Conservation (phyloP, 2,797 vertebrate species). For the Cirrhinus mrigala region DNA sequence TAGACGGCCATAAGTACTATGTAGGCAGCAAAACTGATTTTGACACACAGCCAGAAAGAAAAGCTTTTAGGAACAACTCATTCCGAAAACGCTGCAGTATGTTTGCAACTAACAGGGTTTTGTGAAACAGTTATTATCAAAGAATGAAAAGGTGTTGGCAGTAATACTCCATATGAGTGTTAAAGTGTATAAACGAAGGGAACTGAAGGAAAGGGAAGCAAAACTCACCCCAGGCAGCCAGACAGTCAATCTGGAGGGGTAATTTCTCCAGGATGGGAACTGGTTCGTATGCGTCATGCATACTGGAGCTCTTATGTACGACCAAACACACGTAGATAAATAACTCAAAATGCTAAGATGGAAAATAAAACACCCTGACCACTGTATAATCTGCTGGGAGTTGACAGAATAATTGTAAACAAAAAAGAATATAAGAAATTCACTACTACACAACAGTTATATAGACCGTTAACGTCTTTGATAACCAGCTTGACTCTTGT, state of each 20-base stretch:
- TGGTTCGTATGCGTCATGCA: conserved; percentile 96
- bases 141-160: not conserved
- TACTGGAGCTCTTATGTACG: conserved; percentile 65
- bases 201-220: not conserved
- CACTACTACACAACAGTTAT: not conserved
- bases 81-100: not conserved
- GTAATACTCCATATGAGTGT: not conserved
- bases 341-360: not conserved
- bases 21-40: not conserved
- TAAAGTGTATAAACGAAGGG: not conserved
- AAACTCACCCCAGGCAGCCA: conserved; percentile 95
- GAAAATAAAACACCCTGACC: not conserved
- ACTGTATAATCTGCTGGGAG: not conserved
- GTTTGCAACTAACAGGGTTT: too few relatives aligned
- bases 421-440: not conserved
- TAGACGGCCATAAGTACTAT: not conserved
- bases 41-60: not conserved
- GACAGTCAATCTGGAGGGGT: conserved; percentile 95
- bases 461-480: not conserved
- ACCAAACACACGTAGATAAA: not conserved
- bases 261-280: conserved; percentile 96
- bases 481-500: not conserved
- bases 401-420: not conserved
- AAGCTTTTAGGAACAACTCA: not conserved
- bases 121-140: not conserved